These are phyloP conservation scores for Sternotherus odoratus DNA, from an alignment of 2,797 vertebrate species.

Conservation along the genomic window DNA sequence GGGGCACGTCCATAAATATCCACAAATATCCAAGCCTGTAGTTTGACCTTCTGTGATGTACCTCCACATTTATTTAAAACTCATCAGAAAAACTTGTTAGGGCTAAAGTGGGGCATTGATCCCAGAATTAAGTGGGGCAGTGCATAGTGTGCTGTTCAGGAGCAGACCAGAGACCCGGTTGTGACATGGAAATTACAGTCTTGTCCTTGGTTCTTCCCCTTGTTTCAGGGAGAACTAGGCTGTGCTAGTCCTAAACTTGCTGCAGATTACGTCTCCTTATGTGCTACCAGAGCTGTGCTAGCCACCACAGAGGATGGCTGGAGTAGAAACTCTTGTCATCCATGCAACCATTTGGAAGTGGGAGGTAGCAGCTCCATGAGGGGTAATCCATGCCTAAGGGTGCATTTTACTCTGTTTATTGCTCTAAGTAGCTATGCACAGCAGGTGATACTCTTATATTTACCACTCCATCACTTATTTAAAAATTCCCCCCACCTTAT, in stretches of 20 bases:
- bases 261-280: not conserved
- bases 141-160: not conserved
- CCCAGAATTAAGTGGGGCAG: not conserved
- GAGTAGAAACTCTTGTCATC: not conserved
- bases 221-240: slow-evolving; percentile 10
- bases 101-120: slow-evolving; percentile 12
- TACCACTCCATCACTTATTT: not conserved
- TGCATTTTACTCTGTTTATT: not conserved
- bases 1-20: not conserved
- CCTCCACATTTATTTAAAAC: not conserved
- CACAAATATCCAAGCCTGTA: slow-evolving; percentile 19
- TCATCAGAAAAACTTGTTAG: slow-evolving; percentile 21
- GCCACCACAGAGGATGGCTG: not conserved
- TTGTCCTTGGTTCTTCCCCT: not conserved
- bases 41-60: not conserved
- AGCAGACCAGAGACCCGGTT: not conserved
- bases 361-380: not conserved
- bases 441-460: not conserved
- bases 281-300: not conserved
- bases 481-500: not conserved
- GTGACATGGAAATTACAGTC: slow-evolving; percentile 20
- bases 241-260: not conserved
- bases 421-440: not conserved
- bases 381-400: not conserved
- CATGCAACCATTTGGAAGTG: not conserved